Percentiles rank a stretch among this genome's conserved stretches.
phyloP scores from a whole-genome alignment of 2,797 vertebrate genomes.

The Limnodromus scolopaceus region DNA sequence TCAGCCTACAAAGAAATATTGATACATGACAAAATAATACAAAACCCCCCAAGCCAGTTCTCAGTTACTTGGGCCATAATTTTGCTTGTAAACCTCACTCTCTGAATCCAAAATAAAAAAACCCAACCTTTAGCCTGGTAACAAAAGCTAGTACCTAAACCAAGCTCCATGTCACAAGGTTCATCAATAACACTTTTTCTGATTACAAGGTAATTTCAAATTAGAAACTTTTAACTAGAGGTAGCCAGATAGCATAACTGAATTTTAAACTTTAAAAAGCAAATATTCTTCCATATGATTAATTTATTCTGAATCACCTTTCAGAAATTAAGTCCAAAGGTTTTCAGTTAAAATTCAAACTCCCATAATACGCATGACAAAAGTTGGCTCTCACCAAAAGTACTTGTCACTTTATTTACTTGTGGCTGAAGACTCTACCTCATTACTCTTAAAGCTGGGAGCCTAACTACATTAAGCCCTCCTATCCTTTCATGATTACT shows the following conservation, averaged over 20 bases:
- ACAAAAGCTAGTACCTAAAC: neutral
- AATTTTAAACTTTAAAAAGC: neutral
- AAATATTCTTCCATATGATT: neutral
- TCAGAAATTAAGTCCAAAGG: neutral
- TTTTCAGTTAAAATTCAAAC: neutral
- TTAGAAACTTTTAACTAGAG: neutral
- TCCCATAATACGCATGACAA: neutral
- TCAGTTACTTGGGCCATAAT: neutral
- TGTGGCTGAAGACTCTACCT: neutral
- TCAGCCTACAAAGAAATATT: constrained; percentile 82
- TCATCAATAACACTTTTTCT: too few species aligned
- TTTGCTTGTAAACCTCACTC: neutral
- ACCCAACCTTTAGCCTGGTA: neutral
- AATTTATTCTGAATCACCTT: neutral
- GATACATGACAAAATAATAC: neutral
- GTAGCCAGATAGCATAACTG: neutral
- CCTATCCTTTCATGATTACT: neutral
- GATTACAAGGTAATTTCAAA: too few species aligned
- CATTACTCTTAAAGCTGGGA: neutral
- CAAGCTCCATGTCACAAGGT: neutral
- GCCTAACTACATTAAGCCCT: neutral
- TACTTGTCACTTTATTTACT: neutral
- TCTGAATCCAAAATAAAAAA: neutral
- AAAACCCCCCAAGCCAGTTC: neutral
- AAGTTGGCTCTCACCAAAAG: neutral